Conservation (phyloP, 1,140 invertebrate species). For the Mya arenaria region DNA sequence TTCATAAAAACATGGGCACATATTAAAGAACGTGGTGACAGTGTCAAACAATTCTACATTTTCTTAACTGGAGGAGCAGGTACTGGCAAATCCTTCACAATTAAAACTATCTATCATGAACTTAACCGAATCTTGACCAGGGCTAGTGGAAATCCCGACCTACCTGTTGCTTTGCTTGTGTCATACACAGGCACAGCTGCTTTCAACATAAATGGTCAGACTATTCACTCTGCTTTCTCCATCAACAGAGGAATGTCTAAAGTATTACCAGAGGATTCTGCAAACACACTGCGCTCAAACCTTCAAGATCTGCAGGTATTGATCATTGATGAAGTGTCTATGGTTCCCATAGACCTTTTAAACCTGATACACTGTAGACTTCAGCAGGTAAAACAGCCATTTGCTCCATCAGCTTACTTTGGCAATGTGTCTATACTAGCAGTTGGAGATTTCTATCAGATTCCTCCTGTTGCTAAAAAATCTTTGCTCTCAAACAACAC, state of each 20-base stretch:
- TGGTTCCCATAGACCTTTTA: neutral
- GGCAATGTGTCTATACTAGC: neutral
- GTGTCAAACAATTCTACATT: constrained; percentile 2
- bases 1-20: neutral
- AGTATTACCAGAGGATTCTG: neutral
- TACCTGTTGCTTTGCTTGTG: neutral
- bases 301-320: neutral
- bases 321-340: neutral
- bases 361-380: neutral
- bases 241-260: neutral
- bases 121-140: neutral
- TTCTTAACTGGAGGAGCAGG: constrained; percentile 13
- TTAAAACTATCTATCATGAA: neutral
- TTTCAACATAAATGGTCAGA: neutral
- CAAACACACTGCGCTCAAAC: neutral
- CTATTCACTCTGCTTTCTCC: neutral
- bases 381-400: neutral
- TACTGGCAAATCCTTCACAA: neutral
- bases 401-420: neutral
- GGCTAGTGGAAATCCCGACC: neutral
- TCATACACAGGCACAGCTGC: neutral
- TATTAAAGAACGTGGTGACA: neutral
- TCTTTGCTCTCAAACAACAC: neutral
- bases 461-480: neutral
- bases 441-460: neutral